phyloP scores from a whole-genome alignment of 2,797 vertebrate species.

The Vultur gryphus region DNA sequence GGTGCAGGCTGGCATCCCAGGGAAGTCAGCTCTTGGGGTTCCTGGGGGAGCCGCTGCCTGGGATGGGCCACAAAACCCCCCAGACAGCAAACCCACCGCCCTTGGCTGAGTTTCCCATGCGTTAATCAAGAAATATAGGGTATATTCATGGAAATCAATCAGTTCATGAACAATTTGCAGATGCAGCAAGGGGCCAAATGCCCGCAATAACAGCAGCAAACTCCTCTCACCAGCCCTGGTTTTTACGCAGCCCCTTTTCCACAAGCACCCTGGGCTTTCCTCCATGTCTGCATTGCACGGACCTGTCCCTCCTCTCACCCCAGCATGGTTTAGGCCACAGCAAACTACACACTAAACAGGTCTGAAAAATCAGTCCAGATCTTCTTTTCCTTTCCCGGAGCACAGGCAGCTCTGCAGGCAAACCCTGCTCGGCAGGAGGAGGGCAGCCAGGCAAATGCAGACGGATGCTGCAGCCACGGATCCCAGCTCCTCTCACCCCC shows the following conservation, averaged over 20 bases:
- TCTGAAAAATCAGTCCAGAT: not conserved
- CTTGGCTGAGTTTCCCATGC: not conserved
- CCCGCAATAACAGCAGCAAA: accelerated
- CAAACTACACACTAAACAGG: not conserved
- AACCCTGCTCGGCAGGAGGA: not conserved
- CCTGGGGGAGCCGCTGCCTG: not conserved
- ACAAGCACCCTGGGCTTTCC: not conserved
- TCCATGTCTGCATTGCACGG: accelerated
- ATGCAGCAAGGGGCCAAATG: not conserved
- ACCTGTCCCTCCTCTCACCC: not conserved
- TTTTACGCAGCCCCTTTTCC: not conserved
- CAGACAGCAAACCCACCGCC: not conserved
- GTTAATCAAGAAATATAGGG: not conserved
- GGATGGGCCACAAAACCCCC: not conserved
- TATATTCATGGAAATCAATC: not conserved
- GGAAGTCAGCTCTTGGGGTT: not conserved
- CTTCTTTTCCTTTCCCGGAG: not conserved
- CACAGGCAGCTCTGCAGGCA: not conserved
- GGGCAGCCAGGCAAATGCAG: not conserved
- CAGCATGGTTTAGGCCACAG: not conserved
- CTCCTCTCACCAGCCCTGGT: not conserved
- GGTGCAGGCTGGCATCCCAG: not conserved
- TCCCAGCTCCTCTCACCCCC: not conserved
- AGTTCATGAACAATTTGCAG: not conserved
- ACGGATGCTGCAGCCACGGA: accelerated